Conservation (phyloP, 2,797 vertebrate species). For the Enteromius paludinosus region DNA sequence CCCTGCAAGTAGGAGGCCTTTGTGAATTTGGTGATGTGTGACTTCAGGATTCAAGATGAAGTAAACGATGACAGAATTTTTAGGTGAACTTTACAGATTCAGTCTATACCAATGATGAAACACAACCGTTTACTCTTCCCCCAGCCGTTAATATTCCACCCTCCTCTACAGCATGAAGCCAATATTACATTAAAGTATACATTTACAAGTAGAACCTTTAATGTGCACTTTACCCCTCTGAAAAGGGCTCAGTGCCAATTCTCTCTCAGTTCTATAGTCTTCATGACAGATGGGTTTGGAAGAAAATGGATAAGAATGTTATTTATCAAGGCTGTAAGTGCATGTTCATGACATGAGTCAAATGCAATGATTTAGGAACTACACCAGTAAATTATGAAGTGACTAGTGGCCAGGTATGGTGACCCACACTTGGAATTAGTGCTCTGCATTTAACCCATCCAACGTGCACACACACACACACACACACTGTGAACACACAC, state of each 20-base stretch:
- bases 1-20: not conserved
- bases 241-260: not conserved
- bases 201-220: constrained; percentile 42
- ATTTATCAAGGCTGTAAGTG: not conserved
- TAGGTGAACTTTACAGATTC: not conserved
- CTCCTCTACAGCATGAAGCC: not conserved
- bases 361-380: not conserved
- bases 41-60: not conserved
- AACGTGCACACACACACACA: too few relatives aligned
- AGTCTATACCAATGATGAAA: not conserved
- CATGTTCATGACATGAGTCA: not conserved
- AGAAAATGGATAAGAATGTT: not conserved
- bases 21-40: not conserved
- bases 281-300: not conserved
- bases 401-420: too few relatives aligned
- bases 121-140: not conserved
- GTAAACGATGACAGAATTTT: not conserved
- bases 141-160: not conserved
- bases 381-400: not conserved
- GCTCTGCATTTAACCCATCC: too few relatives aligned
- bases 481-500: too few relatives aligned
- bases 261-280: constrained; percentile 1
- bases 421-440: too few relatives aligned
- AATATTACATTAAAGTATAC: constrained; percentile 51
- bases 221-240: constrained; percentile 37